phyloP scores from a whole-genome alignment of 2,113 vertebrate species.

The Centropus unirufus region DNA sequence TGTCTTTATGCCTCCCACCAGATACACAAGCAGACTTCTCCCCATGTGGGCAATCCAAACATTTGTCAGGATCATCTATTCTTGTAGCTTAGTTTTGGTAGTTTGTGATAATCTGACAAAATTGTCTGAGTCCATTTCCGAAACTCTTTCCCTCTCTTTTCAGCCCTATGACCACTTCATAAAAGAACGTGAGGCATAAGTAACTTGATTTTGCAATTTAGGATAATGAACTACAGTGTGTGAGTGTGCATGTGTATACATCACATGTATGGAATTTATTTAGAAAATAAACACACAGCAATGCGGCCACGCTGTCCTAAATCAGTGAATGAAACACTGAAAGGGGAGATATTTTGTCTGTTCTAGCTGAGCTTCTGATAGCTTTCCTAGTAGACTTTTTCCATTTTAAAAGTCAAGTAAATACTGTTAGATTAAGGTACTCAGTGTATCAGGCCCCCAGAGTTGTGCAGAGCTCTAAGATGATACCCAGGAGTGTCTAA shows the following conservation, averaged over 20 bases:
- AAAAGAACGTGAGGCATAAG: not conserved
- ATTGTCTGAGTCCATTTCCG: constrained; percentile 7
- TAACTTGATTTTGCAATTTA: not conserved
- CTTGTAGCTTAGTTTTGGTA: not conserved
- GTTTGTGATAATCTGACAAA: constrained; percentile 41
- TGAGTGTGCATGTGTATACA: not conserved
- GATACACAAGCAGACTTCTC: constrained; percentile 46
- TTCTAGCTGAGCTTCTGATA: not conserved
- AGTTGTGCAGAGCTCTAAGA: not conserved
- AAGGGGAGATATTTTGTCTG: not conserved
- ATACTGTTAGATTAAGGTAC: not conserved
- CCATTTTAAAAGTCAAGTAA: not conserved
- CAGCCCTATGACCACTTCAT: not conserved
- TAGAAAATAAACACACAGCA: not conserved
- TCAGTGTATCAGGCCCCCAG: not conserved
- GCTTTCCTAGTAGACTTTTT: not conserved
- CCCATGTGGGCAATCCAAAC: constrained; percentile 50
- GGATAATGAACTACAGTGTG: not conserved
- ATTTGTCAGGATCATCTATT: constrained; percentile 63
- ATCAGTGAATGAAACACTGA: not conserved
- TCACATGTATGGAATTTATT: not conserved
- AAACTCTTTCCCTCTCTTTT: not conserved
- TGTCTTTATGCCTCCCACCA: constrained; percentile 54
- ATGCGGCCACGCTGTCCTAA: not conserved
- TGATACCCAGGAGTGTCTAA: not conserved